Base-by-base conservation (phyloP, 2,888 invertebrate species). In the Athalia circularis region DNA sequence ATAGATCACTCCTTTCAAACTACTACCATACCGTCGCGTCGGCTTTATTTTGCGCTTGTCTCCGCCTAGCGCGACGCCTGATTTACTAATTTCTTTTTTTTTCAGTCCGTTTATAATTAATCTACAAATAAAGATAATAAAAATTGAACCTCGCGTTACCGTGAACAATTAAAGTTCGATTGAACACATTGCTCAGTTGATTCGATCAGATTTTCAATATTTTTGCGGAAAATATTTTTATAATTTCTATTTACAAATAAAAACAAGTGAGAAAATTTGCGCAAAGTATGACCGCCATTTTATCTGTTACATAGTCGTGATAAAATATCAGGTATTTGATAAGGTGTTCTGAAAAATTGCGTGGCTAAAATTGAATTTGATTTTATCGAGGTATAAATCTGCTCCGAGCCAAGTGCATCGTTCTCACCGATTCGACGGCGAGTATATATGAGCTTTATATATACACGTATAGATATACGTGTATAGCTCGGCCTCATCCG, bases 301-400 rank as follows among this genome's bases (percentile, higher is more conserved):
- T 54, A n/a, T 54, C 54, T 54, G n/a, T 54, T 54, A 29, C 29
- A 29, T 29, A 8, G 54, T 54, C 4, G 54, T 3, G n/a, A 13
- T 13, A 62, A 62, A 15, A 5, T 13, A 62, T 13, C 62, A 15
- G 8, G 13, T 62, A 15, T n/a, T 62, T 8, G 13, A 11, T 8
- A 65, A 68, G 29, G 3, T 50, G 50, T 50, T 75, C 62, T 62
- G 52, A 75, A 61, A 75, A 62, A 62, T 75, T 50, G 61, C 62
- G 61, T 7, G 62, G 61, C 15, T 62, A 50, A 75, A 75, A 75
- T 75, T 75, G 75, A 75, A 75, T 75, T 75, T 62, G 48, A 75
- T 75, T 75, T 75, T 75, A 75, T 75, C 75, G 52, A 15, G 15
- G 62, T 52, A 75, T 75, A 75, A 75, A 75, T 75, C 75, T 75